Evolutionary conservation across 1,140 invertebrate species (phyloP).

Genomic region (Chlorops oryzae): DNA sequence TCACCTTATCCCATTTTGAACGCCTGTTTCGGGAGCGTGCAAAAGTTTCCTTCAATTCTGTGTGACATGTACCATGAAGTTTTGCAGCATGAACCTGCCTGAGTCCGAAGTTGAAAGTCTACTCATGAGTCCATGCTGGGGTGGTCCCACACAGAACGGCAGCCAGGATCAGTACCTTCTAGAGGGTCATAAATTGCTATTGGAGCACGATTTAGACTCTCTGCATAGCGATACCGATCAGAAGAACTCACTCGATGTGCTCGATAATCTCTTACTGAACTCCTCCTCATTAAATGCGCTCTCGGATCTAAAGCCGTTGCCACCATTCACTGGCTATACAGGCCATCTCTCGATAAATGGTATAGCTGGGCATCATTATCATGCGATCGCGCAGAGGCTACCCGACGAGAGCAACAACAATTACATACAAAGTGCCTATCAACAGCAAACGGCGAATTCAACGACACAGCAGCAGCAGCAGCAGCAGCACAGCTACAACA

Average conservation of each 20-base stretch:
- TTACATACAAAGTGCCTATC: constrained; percentile 55
- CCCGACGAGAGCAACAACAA: constrained; percentile 65
- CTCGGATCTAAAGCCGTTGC: constrained; percentile 78
- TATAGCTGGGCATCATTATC: constrained; percentile 78
- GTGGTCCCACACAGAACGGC: constrained; percentile 41
- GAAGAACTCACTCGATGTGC: constrained; percentile 55
- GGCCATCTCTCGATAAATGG: constrained; percentile 76
- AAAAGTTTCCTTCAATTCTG: constrained; percentile 8
- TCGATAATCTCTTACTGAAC: constrained; percentile 60
- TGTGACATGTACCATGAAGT: constrained; percentile 48
- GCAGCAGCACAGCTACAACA: constrained; percentile 18
- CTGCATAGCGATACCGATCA: constrained; percentile 46
- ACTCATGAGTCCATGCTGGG: constrained; percentile 48
- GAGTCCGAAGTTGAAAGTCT: constrained; percentile 49
- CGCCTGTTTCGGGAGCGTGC: too few relatives aligned
- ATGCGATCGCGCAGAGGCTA: constrained; percentile 67
- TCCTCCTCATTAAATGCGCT: constrained; percentile 56
- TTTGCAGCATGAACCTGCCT: constrained; percentile 50
- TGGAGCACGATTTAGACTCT: constrained; percentile 46
- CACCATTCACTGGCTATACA: constrained; percentile 78
- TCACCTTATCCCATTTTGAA: too few relatives aligned
- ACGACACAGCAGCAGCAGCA: constrained; percentile 14
- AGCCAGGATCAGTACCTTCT: constrained; percentile 47
- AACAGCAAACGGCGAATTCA: constrained; percentile 21
- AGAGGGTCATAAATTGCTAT: constrained; percentile 45